phyloP scores from a whole-genome alignment of 2,797 vertebrate species.

The Sebastiscus albofasciatus region DNA sequence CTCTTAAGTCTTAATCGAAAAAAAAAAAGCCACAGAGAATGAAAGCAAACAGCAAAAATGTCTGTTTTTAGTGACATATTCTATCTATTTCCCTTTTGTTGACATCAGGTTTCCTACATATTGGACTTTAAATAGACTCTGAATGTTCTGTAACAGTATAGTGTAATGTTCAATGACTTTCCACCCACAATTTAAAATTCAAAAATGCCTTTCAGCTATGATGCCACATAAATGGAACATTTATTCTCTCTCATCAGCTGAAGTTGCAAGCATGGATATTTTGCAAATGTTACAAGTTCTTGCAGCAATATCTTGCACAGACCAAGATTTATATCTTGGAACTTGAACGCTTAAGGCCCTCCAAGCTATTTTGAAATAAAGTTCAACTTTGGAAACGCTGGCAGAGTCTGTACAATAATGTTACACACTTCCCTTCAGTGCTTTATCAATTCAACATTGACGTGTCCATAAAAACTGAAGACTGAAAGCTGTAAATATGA shows the following conservation, averaged over 20 bases:
- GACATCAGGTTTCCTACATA: neutral
- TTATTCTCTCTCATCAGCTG: constrained; percentile 33
- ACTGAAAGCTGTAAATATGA: neutral
- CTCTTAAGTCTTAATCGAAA: neutral
- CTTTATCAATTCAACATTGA: neutral
- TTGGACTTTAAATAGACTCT: neutral
- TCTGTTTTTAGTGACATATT: neutral
- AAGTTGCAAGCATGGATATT: constrained; percentile 31
- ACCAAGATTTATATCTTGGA: constrained; percentile 51
- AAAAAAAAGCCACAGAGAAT: constrained; percentile 24
- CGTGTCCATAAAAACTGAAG: neutral
- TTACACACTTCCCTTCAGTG: neutral
- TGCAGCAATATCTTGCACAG: constrained; percentile 49
- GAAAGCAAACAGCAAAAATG: constrained; percentile 10
- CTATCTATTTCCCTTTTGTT: neutral
- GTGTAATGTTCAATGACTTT: neutral
- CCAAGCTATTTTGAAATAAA: constrained; percentile 54
- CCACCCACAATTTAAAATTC: neutral
- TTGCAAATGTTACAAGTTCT: constrained; percentile 56
- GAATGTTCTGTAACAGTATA: neutral
- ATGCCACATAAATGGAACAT: constrained; percentile 30
- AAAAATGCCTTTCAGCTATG: constrained; percentile 6
- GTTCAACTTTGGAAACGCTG: constrained; percentile 32
- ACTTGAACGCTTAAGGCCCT: constrained; percentile 16
- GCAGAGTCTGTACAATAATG: constrained; percentile 7